Evolutionary conservation across 2,888 invertebrate species (phyloP).

Genomic region (Phyllotreta cruciferae): DNA sequence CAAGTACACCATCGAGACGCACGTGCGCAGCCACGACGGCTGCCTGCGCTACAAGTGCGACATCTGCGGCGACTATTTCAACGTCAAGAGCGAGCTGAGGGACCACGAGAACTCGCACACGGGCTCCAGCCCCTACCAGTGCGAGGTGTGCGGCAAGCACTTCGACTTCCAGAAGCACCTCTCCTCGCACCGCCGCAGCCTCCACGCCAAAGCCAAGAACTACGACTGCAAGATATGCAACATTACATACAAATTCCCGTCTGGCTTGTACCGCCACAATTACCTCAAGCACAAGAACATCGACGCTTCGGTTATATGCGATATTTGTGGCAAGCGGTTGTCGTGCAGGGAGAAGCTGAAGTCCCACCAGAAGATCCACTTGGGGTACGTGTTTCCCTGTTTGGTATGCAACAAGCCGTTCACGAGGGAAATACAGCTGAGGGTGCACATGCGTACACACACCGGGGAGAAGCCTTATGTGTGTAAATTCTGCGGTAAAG

Average conservation of each 20-base stretch:
- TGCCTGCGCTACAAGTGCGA: slow-evolving; percentile 54
- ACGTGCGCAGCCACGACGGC: slow-evolving; percentile 48
- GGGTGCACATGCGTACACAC: slow-evolving; percentile 45
- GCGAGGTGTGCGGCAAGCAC: slow-evolving; percentile 60
- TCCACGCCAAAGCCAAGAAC: slow-evolving; percentile 40
- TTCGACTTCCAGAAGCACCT: slow-evolving; percentile 29
- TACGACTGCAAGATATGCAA: slow-evolving; percentile 61
- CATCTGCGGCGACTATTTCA: slow-evolving; percentile 60
- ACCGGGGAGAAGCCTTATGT: slow-evolving; percentile 56
- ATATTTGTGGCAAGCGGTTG: slow-evolving; percentile 35
- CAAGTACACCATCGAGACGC: slow-evolving; percentile 51
- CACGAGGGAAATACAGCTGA: slow-evolving; percentile 40
- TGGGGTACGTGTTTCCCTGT: slow-evolving; percentile 31
- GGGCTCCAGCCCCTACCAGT: slow-evolving; percentile 60
- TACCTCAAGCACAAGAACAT: slow-evolving; percentile 49
- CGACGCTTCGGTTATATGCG: slow-evolving; percentile 56
- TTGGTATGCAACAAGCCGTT: slow-evolving; percentile 35
- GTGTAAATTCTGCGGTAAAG: slow-evolving; percentile 51
- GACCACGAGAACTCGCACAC: slow-evolving; percentile 59
- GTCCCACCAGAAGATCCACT: slow-evolving; percentile 34
- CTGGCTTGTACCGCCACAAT: slow-evolving; percentile 48
- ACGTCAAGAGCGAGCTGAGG: slow-evolving; percentile 60
- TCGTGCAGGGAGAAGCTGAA: slow-evolving; percentile 28
- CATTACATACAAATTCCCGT: slow-evolving; percentile 53
- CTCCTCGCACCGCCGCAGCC: slow-evolving; percentile 12